Evolutionary conservation across 2,113 vertebrate genomes (phyloP).

Genomic region (Prolemur simus): DNA sequence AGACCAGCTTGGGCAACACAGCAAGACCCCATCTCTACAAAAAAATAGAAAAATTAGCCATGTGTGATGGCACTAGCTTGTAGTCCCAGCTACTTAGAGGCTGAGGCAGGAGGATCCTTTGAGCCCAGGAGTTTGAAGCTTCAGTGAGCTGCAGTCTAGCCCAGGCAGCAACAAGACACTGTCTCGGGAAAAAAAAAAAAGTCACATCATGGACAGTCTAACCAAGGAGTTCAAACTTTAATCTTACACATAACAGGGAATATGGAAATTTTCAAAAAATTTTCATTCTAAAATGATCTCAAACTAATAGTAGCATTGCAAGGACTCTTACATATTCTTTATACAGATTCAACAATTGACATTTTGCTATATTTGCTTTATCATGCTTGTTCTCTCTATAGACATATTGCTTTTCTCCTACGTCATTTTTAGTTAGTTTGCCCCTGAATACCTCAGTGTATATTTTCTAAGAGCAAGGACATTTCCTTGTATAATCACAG

Average conservation of each 20-base stretch:
- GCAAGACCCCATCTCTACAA: too few species aligned
- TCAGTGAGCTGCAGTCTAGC: too few species aligned
- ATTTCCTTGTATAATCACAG: not conserved
- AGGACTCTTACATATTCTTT: not conserved
- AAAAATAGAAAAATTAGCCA: too few species aligned
- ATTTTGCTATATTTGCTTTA: not conserved
- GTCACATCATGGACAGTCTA: not conserved
- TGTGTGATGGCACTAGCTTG: too few species aligned
- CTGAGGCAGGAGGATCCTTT: too few species aligned
- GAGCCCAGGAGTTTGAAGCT: too few species aligned
- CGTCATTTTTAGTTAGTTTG: constrained; percentile 1
- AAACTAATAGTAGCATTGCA: not conserved
- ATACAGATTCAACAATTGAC: not conserved
- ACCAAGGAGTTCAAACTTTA: not conserved
- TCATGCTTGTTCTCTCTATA: not conserved
- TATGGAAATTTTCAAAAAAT: not conserved
- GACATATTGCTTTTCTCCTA: not conserved
- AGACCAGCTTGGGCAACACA: too few species aligned
- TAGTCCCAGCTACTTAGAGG: too few species aligned
- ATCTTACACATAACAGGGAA: not conserved
- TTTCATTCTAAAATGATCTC: not conserved
- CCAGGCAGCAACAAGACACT: too few species aligned
- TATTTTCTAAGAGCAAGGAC: constrained; percentile 15
- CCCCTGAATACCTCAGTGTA: not conserved
- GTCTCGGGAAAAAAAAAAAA: not conserved